A percentile compares a stretch with the other conserved stretches of the same genome.
phyloP scores from a whole-genome alignment of 2,113 vertebrate species.

The Embiotoca jacksoni region DNA sequence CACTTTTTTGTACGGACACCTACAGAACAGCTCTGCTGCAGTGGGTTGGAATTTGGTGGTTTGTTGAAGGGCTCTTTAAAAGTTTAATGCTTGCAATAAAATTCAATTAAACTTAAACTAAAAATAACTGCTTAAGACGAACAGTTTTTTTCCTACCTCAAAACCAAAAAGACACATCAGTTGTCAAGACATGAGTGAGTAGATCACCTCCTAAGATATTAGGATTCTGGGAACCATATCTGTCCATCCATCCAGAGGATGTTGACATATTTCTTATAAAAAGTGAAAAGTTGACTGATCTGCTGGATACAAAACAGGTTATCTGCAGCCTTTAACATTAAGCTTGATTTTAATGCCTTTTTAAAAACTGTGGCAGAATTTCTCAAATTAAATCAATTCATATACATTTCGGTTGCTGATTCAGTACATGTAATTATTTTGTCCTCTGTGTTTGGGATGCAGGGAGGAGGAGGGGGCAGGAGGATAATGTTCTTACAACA shows the following conservation, averaged over 20 bases:
- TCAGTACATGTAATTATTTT: not conserved
- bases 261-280: too few species aligned
- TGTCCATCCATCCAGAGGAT: too few species aligned
- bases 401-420: not conserved
- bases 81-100: conserved; percentile 13
- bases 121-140: too few species aligned
- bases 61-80: not conserved
- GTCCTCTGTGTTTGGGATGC: not conserved
- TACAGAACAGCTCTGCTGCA: conserved; percentile 8
- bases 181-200: too few species aligned
- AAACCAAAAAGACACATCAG: too few species aligned
- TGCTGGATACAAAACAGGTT: too few species aligned
- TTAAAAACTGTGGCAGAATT: not conserved
- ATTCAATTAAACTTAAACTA: conserved; percentile 24
- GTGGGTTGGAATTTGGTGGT: conserved; percentile 26
- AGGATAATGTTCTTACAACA: not conserved
- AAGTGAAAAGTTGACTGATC: too few species aligned
- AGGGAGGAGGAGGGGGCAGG: not conserved
- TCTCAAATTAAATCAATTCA: not conserved
- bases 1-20: conserved; percentile 30
- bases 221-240: too few species aligned
- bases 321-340: too few species aligned
- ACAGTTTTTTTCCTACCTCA: too few species aligned
- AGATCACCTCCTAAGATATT: too few species aligned
- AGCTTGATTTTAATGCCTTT: too few species aligned